Conservation (phyloP, 2,797 vertebrate genomes). For the Synanceia verrucosa region DNA sequence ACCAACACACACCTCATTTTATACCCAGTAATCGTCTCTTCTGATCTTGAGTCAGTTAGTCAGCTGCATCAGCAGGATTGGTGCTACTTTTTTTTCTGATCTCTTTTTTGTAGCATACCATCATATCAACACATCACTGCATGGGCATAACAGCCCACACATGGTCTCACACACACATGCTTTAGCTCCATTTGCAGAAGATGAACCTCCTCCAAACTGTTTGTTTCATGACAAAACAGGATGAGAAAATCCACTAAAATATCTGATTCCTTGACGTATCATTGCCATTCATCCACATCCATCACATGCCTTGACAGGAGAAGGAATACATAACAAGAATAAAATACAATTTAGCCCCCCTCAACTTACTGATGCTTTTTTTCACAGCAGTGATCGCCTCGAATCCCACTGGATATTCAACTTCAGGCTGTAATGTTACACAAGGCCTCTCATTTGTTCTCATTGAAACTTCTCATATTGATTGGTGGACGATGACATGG, state of each 20-base stretch:
- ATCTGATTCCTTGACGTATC: not conserved
- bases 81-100: not conserved
- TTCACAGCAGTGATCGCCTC: no score
- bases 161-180: not conserved
- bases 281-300: not conserved
- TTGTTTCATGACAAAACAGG: not conserved
- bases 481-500: no score
- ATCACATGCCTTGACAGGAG: not conserved
- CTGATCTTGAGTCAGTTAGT: constrained; percentile 41
- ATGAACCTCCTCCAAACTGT: not conserved
- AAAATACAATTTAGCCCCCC: not conserved
- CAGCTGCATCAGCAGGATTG: constrained; percentile 39
- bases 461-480: no score
- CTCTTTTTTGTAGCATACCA: constrained; percentile 8
- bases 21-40: constrained; percentile 32
- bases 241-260: not conserved
- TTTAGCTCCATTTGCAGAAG: not conserved
- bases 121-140: constrained; percentile 11
- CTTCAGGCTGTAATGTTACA: no score
- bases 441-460: no score
- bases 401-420: no score
- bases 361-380: no score
- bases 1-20: constrained; percentile 33
- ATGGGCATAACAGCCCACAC: not conserved
- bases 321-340: not conserved